These are phyloP conservation scores for Irena cyanogastra DNA, from an alignment of 2,113 vertebrate genomes.

Conservation along the genomic window DNA sequence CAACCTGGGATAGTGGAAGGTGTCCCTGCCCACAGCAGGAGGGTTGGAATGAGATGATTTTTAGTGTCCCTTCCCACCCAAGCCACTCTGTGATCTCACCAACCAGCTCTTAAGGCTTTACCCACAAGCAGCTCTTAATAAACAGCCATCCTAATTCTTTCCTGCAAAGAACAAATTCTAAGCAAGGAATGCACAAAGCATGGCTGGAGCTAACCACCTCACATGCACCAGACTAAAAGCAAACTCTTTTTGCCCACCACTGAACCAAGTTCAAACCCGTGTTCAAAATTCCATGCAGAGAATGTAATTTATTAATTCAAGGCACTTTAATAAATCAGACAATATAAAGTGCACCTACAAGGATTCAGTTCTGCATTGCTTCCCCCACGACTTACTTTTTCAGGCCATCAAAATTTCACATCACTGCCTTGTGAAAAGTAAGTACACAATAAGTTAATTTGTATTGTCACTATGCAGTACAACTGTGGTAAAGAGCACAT, in stretches of 20 bases:
- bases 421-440: slow-evolving; percentile 75
- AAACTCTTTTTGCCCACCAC: background rate
- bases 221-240: background rate
- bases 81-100: background rate
- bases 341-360: slow-evolving; percentile 33
- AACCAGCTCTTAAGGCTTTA: background rate
- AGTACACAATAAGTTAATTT: slow-evolving; percentile 84
- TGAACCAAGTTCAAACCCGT: background rate
- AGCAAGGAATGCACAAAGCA: background rate
- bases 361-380: background rate
- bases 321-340: slow-evolving; percentile 36
- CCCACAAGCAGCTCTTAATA: background rate
- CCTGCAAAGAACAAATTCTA: background rate
- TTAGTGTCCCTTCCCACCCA: background rate
- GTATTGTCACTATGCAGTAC: slow-evolving; percentile 78
- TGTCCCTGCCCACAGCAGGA: background rate
- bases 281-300: background rate
- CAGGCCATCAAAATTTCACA: slow-evolving; percentile 77
- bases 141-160: background rate
- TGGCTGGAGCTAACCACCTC: background rate
- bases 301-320: slow-evolving; percentile 41
- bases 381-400: slow-evolving; percentile 52
- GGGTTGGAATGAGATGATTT: background rate
- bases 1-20: background rate
- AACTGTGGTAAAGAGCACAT: slow-evolving; percentile 81